These are phyloP conservation scores for Icerya purchasi DNA, from an alignment of 2,888 invertebrate genomes.

Conservation along the genomic window DNA sequence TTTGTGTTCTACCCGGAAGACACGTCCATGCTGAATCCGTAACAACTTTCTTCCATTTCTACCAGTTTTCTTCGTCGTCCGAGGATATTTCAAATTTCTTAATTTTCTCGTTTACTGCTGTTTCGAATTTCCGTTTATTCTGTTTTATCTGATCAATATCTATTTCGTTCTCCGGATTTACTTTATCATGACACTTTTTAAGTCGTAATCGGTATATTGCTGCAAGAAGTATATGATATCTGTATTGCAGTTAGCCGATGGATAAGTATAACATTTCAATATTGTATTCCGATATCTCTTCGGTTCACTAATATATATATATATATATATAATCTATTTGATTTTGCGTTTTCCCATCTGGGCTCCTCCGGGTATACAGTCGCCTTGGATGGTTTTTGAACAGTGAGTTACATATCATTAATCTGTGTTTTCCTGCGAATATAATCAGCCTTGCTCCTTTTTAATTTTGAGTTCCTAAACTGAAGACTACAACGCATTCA, in stretches of 20 bases:
- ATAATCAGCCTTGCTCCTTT: no score
- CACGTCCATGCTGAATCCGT: neutral
- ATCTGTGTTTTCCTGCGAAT: neutral
- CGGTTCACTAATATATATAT: neutral
- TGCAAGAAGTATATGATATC: neutral
- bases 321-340: neutral
- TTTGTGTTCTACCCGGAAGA: neutral
- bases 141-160: neutral
- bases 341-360: neutral
- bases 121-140: neutral
- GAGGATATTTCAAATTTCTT: neutral
- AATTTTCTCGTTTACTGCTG: neutral
- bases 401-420: neutral
- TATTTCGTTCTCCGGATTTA: neutral
- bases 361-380: neutral
- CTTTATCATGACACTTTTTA: neutral
- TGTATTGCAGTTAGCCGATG: neutral
- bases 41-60: neutral
- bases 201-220: neutral
- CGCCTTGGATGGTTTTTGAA: neutral
- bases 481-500: no score
- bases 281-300: neutral
- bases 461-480: neutral
- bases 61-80: neutral
- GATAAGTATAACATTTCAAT: neutral